Percentiles rank a stretch among this genome's conserved stretches.
phyloP scores from a whole-genome alignment of 2,113 vertebrate species.

The Forbesichthys agassizii region DNA sequence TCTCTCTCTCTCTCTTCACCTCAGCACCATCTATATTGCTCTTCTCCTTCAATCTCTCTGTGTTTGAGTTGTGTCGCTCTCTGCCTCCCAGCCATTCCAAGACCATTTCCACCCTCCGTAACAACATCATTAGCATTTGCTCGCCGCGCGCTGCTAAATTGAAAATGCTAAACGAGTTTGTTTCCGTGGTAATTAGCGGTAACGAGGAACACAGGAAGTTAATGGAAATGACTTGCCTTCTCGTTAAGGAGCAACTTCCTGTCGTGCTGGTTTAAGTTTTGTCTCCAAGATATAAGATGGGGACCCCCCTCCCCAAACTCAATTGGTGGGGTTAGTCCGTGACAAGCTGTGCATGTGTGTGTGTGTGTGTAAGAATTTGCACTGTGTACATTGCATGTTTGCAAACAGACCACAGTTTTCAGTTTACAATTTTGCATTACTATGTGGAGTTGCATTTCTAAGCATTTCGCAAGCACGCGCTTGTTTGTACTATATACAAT shows the following conservation, averaged over 20 bases:
- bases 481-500: no score
- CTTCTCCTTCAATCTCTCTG: background rate
- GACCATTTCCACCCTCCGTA: slow-evolving; percentile 61
- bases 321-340: slow-evolving; percentile 40
- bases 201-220: slow-evolving; percentile 79
- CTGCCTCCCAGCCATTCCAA: slow-evolving; percentile 53
- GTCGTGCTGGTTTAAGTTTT: slow-evolving; percentile 67
- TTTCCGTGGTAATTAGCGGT: slow-evolving; percentile 73
- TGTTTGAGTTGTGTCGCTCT: slow-evolving; percentile 33
- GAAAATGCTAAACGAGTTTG: slow-evolving; percentile 80
- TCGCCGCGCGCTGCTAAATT: slow-evolving; percentile 72
- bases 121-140: slow-evolving; percentile 79
- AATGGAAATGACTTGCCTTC: slow-evolving; percentile 75
- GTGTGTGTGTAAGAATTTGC: background rate
- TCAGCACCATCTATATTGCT: background rate
- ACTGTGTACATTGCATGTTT: background rate
- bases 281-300: slow-evolving; percentile 51
- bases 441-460: no score
- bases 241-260: slow-evolving; percentile 62
- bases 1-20: background rate
- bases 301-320: slow-evolving; percentile 6
- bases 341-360: background rate
- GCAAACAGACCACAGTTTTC: background rate
- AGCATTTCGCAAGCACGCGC: no score
- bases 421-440: background rate